phyloP scores from a whole-genome alignment of 1,140 invertebrate genomes.

The Atta cephalotes region DNA sequence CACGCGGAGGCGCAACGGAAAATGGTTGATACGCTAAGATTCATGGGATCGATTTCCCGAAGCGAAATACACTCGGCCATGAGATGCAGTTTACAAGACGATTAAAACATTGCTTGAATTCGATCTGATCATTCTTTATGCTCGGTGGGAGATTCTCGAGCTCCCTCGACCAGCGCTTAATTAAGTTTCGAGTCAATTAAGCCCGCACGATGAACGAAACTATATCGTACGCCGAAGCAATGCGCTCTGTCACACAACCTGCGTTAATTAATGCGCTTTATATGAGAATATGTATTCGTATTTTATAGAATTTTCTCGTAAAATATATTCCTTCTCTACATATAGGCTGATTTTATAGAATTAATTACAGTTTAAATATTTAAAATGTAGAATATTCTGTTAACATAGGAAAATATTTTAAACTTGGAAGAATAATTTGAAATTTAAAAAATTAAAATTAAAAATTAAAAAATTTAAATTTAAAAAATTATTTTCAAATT shows the following conservation, averaged over 20 bases:
- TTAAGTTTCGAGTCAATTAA: constrained; percentile 38
- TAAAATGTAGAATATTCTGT: background rate
- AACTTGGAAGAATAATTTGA: background rate
- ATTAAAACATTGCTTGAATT: constrained; percentile 36
- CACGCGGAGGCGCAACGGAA: background rate
- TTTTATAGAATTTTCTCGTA: constrained; percentile 5
- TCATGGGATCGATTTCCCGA: background rate
- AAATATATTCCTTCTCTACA: background rate
- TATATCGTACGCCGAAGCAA: background rate
- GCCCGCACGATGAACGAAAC: constrained; percentile 11
- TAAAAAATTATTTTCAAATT: background rate
- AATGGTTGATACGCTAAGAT: constrained; percentile 28
- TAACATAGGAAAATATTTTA: background rate
- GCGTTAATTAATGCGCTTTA: constrained; percentile 24
- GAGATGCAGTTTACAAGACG: constrained; percentile 26
- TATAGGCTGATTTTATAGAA: background rate
- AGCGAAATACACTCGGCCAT: constrained; percentile 21
- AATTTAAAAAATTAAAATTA: background rate
- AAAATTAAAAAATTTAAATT: no score
- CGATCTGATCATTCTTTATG: constrained; percentile 24
- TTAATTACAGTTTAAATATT: background rate
- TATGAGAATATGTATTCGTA: background rate
- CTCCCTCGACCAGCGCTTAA: background rate
- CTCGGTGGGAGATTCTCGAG: background rate
- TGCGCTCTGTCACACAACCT: background rate